These are phyloP conservation scores for Scaptomyza graminum DNA, from an alignment of 1,140 invertebrate species.

Conservation along the genomic window DNA sequence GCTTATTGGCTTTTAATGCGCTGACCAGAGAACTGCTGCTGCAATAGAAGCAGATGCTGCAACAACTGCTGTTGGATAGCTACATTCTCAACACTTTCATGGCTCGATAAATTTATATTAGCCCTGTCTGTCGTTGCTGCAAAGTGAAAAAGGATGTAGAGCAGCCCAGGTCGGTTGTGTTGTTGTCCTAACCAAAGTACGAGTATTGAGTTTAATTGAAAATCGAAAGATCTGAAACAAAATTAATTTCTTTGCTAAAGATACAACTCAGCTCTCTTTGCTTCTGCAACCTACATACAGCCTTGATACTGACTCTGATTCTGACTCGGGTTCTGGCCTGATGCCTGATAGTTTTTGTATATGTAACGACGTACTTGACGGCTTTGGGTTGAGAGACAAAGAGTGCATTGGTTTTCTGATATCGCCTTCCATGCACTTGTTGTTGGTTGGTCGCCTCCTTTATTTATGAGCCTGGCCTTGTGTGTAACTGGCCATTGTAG, in stretches of 20 bases:
- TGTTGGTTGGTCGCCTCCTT: conserved; percentile 36
- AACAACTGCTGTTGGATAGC: conserved; percentile 13
- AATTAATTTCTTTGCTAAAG: conserved; percentile 82
- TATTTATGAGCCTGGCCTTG: conserved; percentile 73
- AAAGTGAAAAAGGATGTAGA: conserved; percentile 8
- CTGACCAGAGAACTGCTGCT: conserved; percentile 8
- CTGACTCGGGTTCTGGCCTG: not conserved
- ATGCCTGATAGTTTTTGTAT: conserved; percentile 32
- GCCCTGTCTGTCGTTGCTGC: conserved; percentile 38
- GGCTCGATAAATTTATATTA: conserved; percentile 81
- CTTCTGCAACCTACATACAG: not conserved
- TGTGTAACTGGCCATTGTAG: conserved; percentile 45
- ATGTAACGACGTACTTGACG: conserved; percentile 39
- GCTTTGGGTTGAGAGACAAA: not conserved
- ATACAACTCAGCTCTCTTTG: conserved; percentile 54
- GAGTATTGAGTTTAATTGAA: conserved; percentile 80
- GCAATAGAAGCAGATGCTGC: conserved; percentile 20
- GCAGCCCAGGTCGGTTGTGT: conserved; percentile 11
- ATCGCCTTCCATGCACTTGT: conserved; percentile 71
- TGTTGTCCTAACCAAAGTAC: conserved; percentile 24
- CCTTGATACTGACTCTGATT: conserved; percentile 6
- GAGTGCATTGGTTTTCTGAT: conserved; percentile 25
- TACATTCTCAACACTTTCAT: conserved; percentile 77
- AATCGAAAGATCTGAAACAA: conserved; percentile 82
- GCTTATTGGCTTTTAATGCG: conserved; percentile 78